Conservation (phyloP, 1,140 invertebrate species). For the Orius insidiosus region DNA sequence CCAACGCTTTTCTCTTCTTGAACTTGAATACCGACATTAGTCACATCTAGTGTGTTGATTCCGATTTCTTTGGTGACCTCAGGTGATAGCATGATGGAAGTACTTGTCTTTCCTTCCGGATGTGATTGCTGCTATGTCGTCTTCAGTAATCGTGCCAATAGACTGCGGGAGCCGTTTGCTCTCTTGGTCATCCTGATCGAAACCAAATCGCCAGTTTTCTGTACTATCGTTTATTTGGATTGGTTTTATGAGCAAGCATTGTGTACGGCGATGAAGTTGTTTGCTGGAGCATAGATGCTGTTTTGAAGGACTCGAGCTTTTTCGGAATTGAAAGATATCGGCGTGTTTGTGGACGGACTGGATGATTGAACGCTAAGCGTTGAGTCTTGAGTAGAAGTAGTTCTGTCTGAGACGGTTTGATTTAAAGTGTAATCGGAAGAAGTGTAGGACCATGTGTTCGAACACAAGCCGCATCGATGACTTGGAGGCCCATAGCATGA, state of each 20-base stretch:
- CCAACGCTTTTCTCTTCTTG: background rate
- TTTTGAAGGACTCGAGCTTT: slow-evolving; percentile 1
- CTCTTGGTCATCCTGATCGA: slow-evolving; percentile 1
- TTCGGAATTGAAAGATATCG: background rate
- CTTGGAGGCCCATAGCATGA: slow-evolving; percentile 3
- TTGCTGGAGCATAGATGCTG: background rate
- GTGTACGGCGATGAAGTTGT: slow-evolving; percentile 4
- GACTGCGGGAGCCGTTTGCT: background rate
- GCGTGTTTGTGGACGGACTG: slow-evolving; percentile 14
- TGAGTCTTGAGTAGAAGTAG: slow-evolving; percentile 18
- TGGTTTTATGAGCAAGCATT: background rate
- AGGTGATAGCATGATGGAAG: background rate
- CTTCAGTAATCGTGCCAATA: background rate
- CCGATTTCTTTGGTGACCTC: background rate
- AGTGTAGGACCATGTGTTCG: slow-evolving; percentile 1
- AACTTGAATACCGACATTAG: slow-evolving; percentile 1
- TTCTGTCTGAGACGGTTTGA: slow-evolving; percentile 18
- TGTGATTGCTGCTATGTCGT: background rate
- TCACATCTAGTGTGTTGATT: background rate
- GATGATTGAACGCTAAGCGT: slow-evolving; percentile 18
- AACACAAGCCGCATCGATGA: slow-evolving; percentile 4
- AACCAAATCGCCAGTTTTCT: background rate
- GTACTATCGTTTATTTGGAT: background rate
- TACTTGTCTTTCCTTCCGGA: background rate
- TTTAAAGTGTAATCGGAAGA: slow-evolving; percentile 13